Evolutionary conservation across 2,797 vertebrate species (phyloP).

Genomic region (Menidia menidia): DNA sequence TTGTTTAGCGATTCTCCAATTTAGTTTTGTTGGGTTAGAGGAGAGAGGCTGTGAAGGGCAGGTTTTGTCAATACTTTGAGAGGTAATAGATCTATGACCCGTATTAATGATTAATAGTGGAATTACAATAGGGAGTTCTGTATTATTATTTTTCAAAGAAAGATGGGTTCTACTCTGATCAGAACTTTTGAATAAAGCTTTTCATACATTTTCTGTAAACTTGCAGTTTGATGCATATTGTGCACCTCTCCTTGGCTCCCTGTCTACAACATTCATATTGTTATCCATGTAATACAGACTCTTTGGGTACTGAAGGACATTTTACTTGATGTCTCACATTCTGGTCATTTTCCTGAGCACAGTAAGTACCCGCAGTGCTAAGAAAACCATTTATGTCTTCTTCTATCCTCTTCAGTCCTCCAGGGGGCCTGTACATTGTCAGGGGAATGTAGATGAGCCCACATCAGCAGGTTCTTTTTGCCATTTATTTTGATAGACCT

Average conservation of each 20-base stretch:
- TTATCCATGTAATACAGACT: slow-evolving; percentile 53
- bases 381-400: slow-evolving; percentile 74
- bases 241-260: slow-evolving; percentile 9
- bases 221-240: slow-evolving; percentile 11
- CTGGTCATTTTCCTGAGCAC: slow-evolving; percentile 69
- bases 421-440: slow-evolving; percentile 56
- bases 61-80: slow-evolving; percentile 60
- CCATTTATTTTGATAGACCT: slow-evolving; percentile 34
- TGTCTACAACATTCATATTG: slow-evolving; percentile 35
- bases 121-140: slow-evolving; percentile 48
- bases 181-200: slow-evolving; percentile 11
- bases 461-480: slow-evolving; percentile 35
- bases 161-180: slow-evolving; percentile 1
- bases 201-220: background rate
- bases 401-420: slow-evolving; percentile 62
- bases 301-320: slow-evolving; percentile 58
- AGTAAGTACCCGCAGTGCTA: slow-evolving; percentile 71
- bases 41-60: background rate
- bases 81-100: slow-evolving; percentile 58
- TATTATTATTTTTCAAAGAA: slow-evolving; percentile 31
- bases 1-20: slow-evolving; percentile 72
- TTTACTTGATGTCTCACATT: slow-evolving; percentile 75
- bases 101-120: slow-evolving; percentile 58
- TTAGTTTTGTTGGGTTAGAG: slow-evolving; percentile 64
- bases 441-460: slow-evolving; percentile 72